phyloP scores from a whole-genome alignment of 2,888 invertebrate genomes.

The Heliconius ismenius region DNA sequence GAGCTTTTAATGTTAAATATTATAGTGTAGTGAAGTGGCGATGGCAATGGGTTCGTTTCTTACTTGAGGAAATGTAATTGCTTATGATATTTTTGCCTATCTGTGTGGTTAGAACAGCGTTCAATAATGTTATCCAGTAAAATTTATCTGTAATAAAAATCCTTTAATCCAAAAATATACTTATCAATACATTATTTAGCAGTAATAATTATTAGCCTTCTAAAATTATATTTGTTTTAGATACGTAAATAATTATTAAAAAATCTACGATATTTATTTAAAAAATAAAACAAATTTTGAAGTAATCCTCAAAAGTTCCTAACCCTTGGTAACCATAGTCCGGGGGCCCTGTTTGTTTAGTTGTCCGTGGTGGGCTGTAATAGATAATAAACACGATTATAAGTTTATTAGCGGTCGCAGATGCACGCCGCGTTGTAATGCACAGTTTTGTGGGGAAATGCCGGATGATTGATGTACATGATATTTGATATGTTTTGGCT shows the following conservation, averaged over 20 bases:
- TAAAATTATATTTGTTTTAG: no score
- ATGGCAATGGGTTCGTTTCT: no score
- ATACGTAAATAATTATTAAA: no score
- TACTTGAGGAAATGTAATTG: no score
- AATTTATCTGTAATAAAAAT: background rate
- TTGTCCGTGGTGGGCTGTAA: constrained; percentile 51
- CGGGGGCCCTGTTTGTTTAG: constrained; percentile 51
- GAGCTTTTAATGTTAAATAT: no score
- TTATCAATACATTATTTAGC: background rate
- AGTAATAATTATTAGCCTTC: background rate
- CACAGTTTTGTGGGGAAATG: constrained; percentile 40
- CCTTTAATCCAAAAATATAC: background rate
- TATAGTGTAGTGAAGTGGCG: no score
- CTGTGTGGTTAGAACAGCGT: background rate
- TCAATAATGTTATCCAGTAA: background rate
- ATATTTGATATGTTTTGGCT: constrained; percentile 17
- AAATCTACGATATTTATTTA: no score
- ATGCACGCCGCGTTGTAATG: constrained; percentile 46
- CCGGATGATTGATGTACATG: constrained; percentile 36
- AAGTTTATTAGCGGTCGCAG: constrained; percentile 70
- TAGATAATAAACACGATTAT: constrained; percentile 74
- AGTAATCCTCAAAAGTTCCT: background rate
- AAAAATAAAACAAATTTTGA: no score
- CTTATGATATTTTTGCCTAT: no score
- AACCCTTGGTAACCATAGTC: constrained; percentile 32